Base-by-base conservation (phyloP, 1,140 invertebrate species). In the Helicoverpa armigera region DNA sequence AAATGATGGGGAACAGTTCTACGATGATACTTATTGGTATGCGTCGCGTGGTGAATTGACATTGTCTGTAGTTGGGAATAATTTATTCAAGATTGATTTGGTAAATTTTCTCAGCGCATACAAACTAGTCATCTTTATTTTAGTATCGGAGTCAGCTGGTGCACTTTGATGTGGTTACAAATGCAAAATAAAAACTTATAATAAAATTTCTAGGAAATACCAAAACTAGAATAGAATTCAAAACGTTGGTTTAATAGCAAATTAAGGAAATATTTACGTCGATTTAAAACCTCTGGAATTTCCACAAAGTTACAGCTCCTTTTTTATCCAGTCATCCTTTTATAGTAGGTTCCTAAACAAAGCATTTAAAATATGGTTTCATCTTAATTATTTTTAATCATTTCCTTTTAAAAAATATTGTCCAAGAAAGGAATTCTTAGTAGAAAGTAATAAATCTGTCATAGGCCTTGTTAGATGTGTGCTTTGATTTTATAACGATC, bases 381-480 rank as follows among this genome's bases (percentile, higher is more conserved):
- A 14, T 10, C 50, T 72, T 85, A 79, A 84, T 85, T 86, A 58
- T 69, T 54, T 81, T 76, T 67, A 70, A 76, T 76, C 63, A 76
- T 53, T 72, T 69, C 50, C 63, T 73, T 77, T 43, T 58, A 70
- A 84, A 88, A 87, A 88, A 87, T 84, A 83, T 81, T 82, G 56
- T 84, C 69, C 63, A 61, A 74, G 61, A 51, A 79, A 85, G 78
- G 79, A 87, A 88, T 87, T 88, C 87, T 88, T 91, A 80, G 87
- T 88, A 87, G 87, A 81, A 83, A 69, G 83, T 78, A 86, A 94
- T 94, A 91, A 91, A 94, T 93, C 91, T 92, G 90, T 94, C 92
- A 88, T 90, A 88, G 85, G 84, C 85, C 89, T 91, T 91, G 91
- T 92, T 91, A 93, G 88, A 84, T 85, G 83, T 81, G 74, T 81